These are phyloP conservation scores for Psittacus erithacus DNA, from an alignment of 2,113 vertebrate species.

Conservation along the genomic window DNA sequence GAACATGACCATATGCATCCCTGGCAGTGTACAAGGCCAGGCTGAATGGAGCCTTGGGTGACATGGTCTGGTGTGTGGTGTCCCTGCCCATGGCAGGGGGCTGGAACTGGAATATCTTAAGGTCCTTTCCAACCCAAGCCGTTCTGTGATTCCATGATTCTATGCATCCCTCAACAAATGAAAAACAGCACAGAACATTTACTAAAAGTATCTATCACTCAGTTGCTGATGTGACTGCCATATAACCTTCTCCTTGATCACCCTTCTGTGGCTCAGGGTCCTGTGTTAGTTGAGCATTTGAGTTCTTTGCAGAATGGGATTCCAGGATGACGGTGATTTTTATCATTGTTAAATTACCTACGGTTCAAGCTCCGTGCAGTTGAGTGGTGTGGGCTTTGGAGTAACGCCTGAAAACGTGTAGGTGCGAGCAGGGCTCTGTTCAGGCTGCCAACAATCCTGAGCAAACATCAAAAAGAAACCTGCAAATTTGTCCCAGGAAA, in stretches of 20 bases:
- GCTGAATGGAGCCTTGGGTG: too few relatives aligned
- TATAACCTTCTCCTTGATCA: background rate
- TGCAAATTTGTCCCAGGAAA: constrained; percentile 1
- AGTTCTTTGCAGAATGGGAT: background rate
- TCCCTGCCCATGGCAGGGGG: too few relatives aligned
- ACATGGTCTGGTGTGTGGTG: too few relatives aligned
- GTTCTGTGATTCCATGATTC: too few relatives aligned
- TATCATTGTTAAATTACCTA: background rate
- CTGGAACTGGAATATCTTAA: too few relatives aligned
- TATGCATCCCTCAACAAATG: background rate
- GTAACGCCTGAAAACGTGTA: background rate
- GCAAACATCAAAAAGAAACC: constrained; percentile 25
- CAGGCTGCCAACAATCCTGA: background rate
- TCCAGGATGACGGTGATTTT: background rate
- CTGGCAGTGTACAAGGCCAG: background rate
- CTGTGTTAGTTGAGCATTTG: background rate
- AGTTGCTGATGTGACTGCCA: background rate
- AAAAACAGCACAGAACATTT: background rate
- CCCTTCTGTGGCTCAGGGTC: background rate
- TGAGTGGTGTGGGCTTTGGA: background rate
- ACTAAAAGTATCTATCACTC: background rate
- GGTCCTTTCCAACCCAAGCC: too few relatives aligned
- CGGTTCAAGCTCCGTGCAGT: background rate
- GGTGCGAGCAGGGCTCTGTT: background rate
- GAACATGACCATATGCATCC: background rate